A percentile compares a stretch with the other conserved stretches of the same genome.
These are phyloP conservation scores for Coracias cyanogaster DNA, from an alignment of 2,797 vertebrate genomes.

Conservation along the genomic window DNA sequence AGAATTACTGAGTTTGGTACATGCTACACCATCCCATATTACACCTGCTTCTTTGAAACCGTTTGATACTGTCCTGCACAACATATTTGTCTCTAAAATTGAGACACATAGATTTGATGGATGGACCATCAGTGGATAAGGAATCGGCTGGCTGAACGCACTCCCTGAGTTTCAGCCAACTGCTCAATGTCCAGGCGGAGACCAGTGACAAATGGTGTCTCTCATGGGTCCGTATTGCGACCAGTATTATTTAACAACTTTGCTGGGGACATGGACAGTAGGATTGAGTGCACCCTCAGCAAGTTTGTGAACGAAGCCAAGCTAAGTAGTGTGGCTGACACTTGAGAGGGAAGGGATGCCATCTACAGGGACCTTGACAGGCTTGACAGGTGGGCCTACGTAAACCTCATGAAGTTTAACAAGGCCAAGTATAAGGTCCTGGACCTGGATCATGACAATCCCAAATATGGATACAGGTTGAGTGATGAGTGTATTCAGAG, in stretches of 20 bases:
- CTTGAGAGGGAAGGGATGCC: no score
- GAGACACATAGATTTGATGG: not conserved
- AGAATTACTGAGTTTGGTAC: not conserved
- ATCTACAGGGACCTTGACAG: no score
- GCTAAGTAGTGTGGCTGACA: not conserved
- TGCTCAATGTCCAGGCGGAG: no score
- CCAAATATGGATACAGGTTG: no score
- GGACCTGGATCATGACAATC: no score
- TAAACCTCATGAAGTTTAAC: no score
- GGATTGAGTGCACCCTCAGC: not conserved
- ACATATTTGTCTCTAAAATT: no score
- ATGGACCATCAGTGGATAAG: not conserved
- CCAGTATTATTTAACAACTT: not conserved
- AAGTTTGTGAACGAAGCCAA: not conserved
- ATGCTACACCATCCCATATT: not conserved
- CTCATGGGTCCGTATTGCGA: not conserved
- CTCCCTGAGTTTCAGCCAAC: not conserved
- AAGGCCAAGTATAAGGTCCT: no score
- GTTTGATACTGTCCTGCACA: not conserved
- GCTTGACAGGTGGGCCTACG: no score
- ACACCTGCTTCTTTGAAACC: not conserved
- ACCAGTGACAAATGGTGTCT: no score
- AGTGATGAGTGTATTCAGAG: no score
- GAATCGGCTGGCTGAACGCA: no score
- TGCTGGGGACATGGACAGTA: not conserved